These are phyloP conservation scores for Aviceda subcristata DNA, from an alignment of 2,113 vertebrate genomes.

Conservation along the genomic window DNA sequence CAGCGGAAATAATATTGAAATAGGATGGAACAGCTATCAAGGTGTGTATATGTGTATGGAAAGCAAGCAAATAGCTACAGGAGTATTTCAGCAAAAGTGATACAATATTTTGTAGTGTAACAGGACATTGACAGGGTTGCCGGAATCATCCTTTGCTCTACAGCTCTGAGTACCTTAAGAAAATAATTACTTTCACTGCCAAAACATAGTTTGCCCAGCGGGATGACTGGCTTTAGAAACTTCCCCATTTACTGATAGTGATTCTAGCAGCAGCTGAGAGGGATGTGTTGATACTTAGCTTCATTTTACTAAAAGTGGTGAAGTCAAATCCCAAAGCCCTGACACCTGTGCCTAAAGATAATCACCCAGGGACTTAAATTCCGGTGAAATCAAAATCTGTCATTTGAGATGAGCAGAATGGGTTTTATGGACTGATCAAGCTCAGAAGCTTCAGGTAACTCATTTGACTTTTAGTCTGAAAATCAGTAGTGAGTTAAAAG, in stretches of 20 bases:
- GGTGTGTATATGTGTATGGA: accelerated
- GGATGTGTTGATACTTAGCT: not conserved
- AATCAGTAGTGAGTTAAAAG: not conserved
- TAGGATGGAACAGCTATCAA: not conserved
- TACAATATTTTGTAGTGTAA: not conserved
- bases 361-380: not conserved
- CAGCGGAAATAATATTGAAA: not conserved
- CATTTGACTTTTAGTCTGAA: not conserved
- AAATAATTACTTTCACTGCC: not conserved
- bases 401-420: not conserved
- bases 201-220: not conserved
- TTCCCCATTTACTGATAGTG: not conserved
- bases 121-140: not conserved
- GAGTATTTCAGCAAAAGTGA: not conserved
- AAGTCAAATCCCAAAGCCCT: not conserved
- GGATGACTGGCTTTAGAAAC: not conserved
- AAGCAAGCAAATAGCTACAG: not conserved
- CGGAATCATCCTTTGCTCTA: not conserved
- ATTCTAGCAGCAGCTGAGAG: not conserved
- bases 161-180: not conserved
- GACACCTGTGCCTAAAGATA: not conserved
- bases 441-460: not conserved
- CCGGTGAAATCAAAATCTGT: not conserved
- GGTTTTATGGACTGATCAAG: not conserved
- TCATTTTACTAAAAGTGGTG: not conserved